Evolutionary conservation across 35 echinoderm and acorn worm genomes (phyloP).

Genomic region (Strongylocentrotus purpuratus): DNA sequence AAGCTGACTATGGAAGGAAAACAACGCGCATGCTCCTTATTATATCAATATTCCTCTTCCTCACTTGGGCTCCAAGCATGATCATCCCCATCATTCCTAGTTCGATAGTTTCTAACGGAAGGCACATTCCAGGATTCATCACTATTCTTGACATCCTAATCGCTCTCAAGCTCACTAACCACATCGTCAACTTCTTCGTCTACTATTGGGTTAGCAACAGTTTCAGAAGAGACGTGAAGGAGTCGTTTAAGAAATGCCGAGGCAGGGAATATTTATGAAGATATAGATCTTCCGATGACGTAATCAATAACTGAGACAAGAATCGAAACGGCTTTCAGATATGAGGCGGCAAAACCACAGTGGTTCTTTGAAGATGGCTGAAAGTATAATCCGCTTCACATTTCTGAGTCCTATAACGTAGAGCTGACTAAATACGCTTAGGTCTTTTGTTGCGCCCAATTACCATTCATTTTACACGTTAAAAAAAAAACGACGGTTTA

Average conservation of each 20-base stretch:
- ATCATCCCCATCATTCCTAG: background rate
- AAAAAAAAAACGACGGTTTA: too few species aligned
- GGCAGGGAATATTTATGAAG: too few species aligned
- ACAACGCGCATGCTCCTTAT: slow-evolving; percentile 23
- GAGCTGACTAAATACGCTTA: too few species aligned
- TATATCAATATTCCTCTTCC: background rate
- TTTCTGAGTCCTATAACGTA: too few species aligned
- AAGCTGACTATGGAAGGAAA: background rate
- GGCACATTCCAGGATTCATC: background rate
- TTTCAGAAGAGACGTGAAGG: background rate
- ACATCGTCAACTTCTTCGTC: slow-evolving; percentile 32
- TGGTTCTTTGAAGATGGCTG: too few species aligned
- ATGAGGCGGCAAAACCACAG: too few species aligned
- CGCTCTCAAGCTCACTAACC: background rate
- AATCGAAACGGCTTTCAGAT: too few species aligned
- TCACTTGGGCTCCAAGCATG: background rate
- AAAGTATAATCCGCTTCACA: too few species aligned
- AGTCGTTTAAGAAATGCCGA: background rate
- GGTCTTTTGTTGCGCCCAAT: too few species aligned
- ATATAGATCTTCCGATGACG: too few species aligned
- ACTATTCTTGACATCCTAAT: background rate
- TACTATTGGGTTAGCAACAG: background rate
- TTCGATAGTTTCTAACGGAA: background rate
- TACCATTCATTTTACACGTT: too few species aligned
- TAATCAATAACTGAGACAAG: too few species aligned